Evolutionary conservation across 2,888 invertebrate species (phyloP).

Genomic region (Strigamia transsilvanica): DNA sequence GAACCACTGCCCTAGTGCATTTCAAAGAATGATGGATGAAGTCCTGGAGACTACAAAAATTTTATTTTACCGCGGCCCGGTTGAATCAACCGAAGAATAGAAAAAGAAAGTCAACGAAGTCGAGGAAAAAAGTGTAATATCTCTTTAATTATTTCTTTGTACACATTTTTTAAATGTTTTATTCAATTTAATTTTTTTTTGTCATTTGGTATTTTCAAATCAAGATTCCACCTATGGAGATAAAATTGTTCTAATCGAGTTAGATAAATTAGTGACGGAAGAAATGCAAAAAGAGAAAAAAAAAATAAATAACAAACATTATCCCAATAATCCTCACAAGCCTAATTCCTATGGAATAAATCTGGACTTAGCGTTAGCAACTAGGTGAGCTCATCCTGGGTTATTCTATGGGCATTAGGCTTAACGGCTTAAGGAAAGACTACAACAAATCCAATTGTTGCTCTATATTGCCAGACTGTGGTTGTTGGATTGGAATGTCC

Average conservation of each 20-base stretch:
- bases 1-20: too few relatives aligned
- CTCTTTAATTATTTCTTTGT: too few relatives aligned
- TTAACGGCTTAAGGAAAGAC: neutral
- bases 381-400: neutral
- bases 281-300: neutral
- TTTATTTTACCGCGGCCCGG: too few relatives aligned
- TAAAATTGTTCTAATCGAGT: conserved; percentile 9
- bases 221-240: neutral
- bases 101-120: too few relatives aligned
- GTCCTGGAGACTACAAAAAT: too few relatives aligned
- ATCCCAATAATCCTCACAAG: neutral
- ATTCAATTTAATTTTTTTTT: neutral
- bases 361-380: too few relatives aligned
- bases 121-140: too few relatives aligned
- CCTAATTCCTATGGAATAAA: neutral
- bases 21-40: too few relatives aligned
- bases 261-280: conserved; percentile 20
- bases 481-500: too few relatives aligned
- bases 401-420: neutral
- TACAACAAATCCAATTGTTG: neutral
- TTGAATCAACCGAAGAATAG: too few relatives aligned
- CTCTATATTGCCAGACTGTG: neutral
- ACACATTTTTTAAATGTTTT: neutral
- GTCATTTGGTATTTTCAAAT: neutral
- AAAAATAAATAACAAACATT: neutral